Evolutionary conservation across 2,797 vertebrate species (phyloP), one percentile per base, ranked within the genome.

Genomic region (Martes flavigula): DNA sequence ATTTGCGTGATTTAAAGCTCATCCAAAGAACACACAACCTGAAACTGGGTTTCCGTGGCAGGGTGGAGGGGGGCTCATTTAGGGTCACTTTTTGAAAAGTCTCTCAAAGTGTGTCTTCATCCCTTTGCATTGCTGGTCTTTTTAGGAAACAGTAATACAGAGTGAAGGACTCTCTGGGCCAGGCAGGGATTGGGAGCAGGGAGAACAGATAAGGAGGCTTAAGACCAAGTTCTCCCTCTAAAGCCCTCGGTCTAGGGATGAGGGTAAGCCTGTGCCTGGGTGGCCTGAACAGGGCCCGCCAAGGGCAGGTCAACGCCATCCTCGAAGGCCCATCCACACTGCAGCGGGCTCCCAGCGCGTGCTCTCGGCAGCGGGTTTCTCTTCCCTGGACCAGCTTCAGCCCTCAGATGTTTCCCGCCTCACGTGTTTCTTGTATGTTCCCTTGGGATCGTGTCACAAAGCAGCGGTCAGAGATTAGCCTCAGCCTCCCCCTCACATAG

Each of bases 331-430:
- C 0, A 15, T n/a, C 15, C 73, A 5, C 7, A 0, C 40, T 38
- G 54, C 48, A 0, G 5, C 2, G 0, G 68, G 21, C 14, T 27
- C 4, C 3, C 0, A 1, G 0, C 18, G 18, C 5, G 15, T 18
- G 30, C 17, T 21, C 70, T 46, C 8, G 1, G 10, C 21, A 9
- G 5, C 3, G 7, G 30, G 11, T 5, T 48, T 51, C 32, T 7
- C 27, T 46, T 38, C 2, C 25, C 0, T 23, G 21, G 23, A 14
- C 20, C 30, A 18, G 21, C 25, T 0, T 0, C 13, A 40, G 51
- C 48, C 60, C 32, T 73, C 30, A 6, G 1, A 15, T 7, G 6
- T 48, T 7, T 79, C 14, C 56, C 18, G 8, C 4, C 66, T 3
- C 6, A 40, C 32, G 9, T 3, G 5, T 73, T 25, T 48, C 35